Percentiles rank a stretch among this genome's conserved stretches.
phyloP scores from a whole-genome alignment of 2,888 invertebrate genomes.

The Coecobrya sp. region DNA sequence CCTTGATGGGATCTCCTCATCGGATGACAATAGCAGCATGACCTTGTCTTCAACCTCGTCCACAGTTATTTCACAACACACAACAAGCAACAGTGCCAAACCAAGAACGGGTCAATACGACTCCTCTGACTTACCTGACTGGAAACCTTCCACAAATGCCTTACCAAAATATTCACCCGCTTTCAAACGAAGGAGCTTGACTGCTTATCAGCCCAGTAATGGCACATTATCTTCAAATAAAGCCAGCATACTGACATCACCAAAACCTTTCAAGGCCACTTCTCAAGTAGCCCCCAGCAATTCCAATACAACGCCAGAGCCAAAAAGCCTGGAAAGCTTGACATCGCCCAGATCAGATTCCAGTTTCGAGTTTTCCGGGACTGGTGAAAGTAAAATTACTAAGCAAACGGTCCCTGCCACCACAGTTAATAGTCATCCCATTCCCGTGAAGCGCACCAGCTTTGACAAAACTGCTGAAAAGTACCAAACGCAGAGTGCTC shows the following conservation, averaged over 20 bases:
- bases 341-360: conserved; percentile 90
- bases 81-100: conserved; percentile 80
- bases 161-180: conserved; percentile 94
- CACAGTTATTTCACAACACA: conserved; percentile 61
- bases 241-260: conserved; percentile 43
- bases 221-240: conserved; percentile 34
- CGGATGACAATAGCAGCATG: conserved; percentile 70
- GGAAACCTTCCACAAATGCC: conserved; percentile 84
- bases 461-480: conserved; percentile 70
- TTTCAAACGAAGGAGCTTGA: conserved; percentile 92
- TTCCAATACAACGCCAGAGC: conserved; percentile 86
- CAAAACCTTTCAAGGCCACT: conserved; percentile 83
- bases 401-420: not conserved
- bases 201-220: conserved; percentile 89
- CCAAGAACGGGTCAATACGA: conserved; percentile 80
- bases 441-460: conserved; percentile 60
- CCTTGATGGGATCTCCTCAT: conserved; percentile 81
- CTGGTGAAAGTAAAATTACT: conserved; percentile 22
- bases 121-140: conserved; percentile 86
- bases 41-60: conserved; percentile 54
- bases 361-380: conserved; percentile 88
- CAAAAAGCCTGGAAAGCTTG: conserved; percentile 90
- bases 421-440: conserved; percentile 46
- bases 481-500: conserved; percentile 62
- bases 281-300: conserved; percentile 87